Percentiles rank a stretch among this genome's conserved stretches.
Evolutionary conservation across 1,140 invertebrate genomes (phyloP).

Genomic region (Nephila pilipes): DNA sequence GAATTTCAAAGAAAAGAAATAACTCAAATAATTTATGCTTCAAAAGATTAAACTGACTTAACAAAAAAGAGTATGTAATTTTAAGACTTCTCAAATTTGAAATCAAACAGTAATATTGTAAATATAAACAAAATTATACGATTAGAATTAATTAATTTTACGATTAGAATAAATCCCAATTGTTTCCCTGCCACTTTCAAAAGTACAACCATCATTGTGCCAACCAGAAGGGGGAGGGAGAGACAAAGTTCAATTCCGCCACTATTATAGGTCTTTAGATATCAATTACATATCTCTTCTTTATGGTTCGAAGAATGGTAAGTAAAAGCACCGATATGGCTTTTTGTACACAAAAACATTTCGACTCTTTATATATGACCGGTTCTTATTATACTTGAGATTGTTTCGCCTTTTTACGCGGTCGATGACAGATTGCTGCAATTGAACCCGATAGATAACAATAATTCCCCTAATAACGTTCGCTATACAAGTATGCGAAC

Average conservation of each 20-base stretch:
- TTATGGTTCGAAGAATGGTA: conserved; percentile 51
- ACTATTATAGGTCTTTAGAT: conserved; percentile 30
- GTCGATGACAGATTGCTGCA: conserved; percentile 72
- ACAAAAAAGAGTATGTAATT: background rate
- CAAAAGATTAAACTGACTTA: background rate
- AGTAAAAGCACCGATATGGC: conserved; percentile 52
- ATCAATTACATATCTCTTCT: conserved; percentile 65
- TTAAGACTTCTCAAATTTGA: background rate
- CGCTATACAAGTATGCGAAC: conserved; percentile 49
- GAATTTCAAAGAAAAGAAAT: too few species aligned
- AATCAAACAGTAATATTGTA: background rate
- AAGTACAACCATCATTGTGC: background rate
- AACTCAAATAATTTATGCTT: too few species aligned
- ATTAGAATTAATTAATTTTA: conserved; percentile 10
- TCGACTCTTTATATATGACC: conserved; percentile 64
- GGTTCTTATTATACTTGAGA: conserved; percentile 25
- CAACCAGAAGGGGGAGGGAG: background rate
- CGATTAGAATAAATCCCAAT: conserved; percentile 1
- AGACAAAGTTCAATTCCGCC: background rate
- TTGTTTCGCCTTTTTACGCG: conserved; percentile 58
- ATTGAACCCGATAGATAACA: conserved; percentile 76
- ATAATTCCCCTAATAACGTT: conserved; percentile 74
- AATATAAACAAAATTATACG: background rate
- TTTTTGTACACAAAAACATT: conserved; percentile 50
- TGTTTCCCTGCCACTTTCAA: background rate